These are phyloP conservation scores for Sycobia sp. DNA, from an alignment of 1,140 invertebrate genomes.

Conservation along the genomic window DNA sequence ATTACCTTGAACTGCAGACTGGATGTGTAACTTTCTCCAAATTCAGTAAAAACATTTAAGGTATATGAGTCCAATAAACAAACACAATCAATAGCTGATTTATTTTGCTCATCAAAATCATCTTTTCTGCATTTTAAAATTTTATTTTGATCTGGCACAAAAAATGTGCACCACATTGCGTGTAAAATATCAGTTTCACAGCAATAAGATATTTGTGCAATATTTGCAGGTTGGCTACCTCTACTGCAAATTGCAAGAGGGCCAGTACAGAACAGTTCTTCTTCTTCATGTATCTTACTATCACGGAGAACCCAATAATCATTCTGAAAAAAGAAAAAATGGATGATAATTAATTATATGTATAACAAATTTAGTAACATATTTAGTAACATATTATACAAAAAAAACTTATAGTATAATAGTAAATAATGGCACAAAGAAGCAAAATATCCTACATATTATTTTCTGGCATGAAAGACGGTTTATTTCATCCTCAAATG, in stretches of 20 bases:
- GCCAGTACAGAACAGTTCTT: conserved; percentile 87
- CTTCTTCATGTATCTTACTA: conserved; percentile 65
- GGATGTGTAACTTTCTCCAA: conserved; percentile 82
- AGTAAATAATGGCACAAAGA: too few species aligned
- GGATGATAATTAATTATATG: too few species aligned
- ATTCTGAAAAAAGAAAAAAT: conserved; percentile 44
- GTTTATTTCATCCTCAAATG: too few species aligned
- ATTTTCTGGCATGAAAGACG: too few species aligned
- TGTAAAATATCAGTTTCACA: conserved; percentile 80
- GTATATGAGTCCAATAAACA: conserved; percentile 79
- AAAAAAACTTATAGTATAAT: too few species aligned
- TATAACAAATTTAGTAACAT: too few species aligned
- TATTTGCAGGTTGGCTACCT: conserved; percentile 58
- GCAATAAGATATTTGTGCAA: conserved; percentile 73
- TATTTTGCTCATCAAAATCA: conserved; percentile 44
- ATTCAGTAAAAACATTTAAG: conserved; percentile 77
- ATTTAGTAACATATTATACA: too few species aligned
- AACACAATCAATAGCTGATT: conserved; percentile 64
- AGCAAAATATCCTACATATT: too few species aligned
- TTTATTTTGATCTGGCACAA: conserved; percentile 65
- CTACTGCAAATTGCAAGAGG: conserved; percentile 82
- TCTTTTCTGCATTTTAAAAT: conserved; percentile 45
- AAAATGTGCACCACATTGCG: conserved; percentile 80
- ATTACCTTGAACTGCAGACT: conserved; percentile 84
- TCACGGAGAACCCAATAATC: conserved; percentile 77